Conservation (phyloP, 2,888 invertebrate genomes). For the Epiperipatus broadwayi region DNA sequence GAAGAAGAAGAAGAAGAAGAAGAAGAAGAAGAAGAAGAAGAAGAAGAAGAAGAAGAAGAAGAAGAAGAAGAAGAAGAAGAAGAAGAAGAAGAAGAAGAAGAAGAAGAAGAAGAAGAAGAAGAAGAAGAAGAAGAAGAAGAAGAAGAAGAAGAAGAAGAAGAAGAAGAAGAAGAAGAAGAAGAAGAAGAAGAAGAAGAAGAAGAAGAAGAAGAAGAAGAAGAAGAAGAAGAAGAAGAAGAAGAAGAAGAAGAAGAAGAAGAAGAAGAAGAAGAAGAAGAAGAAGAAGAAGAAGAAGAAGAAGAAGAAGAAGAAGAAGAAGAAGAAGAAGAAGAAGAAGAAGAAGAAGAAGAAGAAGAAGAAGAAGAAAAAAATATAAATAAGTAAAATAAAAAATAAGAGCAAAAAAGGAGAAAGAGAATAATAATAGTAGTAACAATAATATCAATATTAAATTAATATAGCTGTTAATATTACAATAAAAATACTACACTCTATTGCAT, state of each 20-base stretch:
- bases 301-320: background rate
- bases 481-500: too few species aligned
- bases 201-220: background rate
- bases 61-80: background rate
- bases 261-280: background rate
- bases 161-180: background rate
- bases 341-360: background rate
- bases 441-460: too few species aligned
- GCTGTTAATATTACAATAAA: too few species aligned
- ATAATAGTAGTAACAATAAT: too few species aligned
- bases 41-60: background rate
- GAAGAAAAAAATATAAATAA: background rate
- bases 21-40: background rate
- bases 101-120: background rate
- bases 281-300: background rate
- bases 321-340: background rate
- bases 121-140: background rate
- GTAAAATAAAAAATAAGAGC: conserved; percentile 3
- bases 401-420: too few species aligned
- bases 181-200: background rate
- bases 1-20: background rate
- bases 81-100: background rate
- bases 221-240: background rate
- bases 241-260: background rate
- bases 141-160: background rate